Evolutionary conservation across 2,797 vertebrate species (phyloP).

Genomic region (Pipistrellus pipistrellus): DNA sequence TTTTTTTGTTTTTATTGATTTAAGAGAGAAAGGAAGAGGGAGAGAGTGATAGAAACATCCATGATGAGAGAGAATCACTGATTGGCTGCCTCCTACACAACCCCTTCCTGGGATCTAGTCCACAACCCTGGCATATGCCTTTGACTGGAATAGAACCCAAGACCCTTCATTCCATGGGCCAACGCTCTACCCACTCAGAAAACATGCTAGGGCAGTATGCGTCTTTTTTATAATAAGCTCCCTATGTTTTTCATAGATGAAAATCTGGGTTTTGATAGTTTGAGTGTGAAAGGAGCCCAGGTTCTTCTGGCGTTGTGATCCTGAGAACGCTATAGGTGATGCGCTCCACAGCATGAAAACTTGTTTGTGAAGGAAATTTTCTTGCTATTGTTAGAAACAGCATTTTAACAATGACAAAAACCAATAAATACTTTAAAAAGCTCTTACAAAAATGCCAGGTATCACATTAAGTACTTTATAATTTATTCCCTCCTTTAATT

Average conservation of each 20-base stretch:
- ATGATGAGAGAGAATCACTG: too few relatives aligned
- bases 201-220: too few relatives aligned
- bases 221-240: not conserved
- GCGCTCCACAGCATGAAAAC: not conserved
- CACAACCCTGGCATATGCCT: too few relatives aligned
- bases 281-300: not conserved
- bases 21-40: too few relatives aligned
- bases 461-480: not conserved
- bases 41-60: too few relatives aligned
- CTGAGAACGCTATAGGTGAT: not conserved
- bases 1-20: too few relatives aligned
- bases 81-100: too few relatives aligned
- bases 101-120: too few relatives aligned
- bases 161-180: too few relatives aligned
- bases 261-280: conserved; percentile 1
- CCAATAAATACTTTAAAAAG: not conserved
- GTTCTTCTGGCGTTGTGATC: not conserved
- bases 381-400: not conserved
- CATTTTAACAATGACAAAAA: not conserved
- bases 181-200: too few relatives aligned
- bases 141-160: too few relatives aligned
- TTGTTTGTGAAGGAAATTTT: not conserved
- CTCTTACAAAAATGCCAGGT: not conserved
- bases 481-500: conserved; percentile 14
- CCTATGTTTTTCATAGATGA: not conserved